phyloP scores from a whole-genome alignment of 2,888 invertebrate species.

The Strigamia crassipes region DNA sequence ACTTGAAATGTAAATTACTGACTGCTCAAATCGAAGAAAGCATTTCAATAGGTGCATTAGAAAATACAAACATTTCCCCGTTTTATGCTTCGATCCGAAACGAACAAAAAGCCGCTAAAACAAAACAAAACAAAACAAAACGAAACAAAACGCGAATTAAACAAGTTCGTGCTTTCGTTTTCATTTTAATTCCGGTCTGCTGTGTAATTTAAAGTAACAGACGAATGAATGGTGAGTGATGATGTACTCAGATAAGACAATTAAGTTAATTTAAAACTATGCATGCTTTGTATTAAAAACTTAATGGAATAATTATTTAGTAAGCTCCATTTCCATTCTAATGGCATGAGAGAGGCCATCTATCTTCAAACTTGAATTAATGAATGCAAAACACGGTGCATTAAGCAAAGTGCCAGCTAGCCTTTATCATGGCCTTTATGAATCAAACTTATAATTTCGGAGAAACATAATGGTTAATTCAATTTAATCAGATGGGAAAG shows the following conservation, averaged over 20 bases:
- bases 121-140: too few species aligned
- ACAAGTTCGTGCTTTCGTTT: too few species aligned
- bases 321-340: not conserved
- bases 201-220: not conserved
- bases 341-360: not conserved
- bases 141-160: too few species aligned
- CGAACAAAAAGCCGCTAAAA: too few species aligned
- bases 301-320: not conserved
- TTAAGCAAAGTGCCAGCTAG: not conserved
- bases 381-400: not conserved
- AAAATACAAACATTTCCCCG: too few species aligned
- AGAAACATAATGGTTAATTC: not conserved
- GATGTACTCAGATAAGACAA: not conserved
- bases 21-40: slow-evolving; percentile 18
- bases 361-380: not conserved
- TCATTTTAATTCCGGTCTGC: not conserved
- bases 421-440: not conserved
- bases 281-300: not conserved
- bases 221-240: not conserved
- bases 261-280: not conserved
- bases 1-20: not conserved
- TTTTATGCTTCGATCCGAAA: too few species aligned
- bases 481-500: not conserved
- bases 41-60: not conserved
- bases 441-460: not conserved